Conservation (phyloP, 2,797 vertebrate species). For the Gambelia wislizenii region DNA sequence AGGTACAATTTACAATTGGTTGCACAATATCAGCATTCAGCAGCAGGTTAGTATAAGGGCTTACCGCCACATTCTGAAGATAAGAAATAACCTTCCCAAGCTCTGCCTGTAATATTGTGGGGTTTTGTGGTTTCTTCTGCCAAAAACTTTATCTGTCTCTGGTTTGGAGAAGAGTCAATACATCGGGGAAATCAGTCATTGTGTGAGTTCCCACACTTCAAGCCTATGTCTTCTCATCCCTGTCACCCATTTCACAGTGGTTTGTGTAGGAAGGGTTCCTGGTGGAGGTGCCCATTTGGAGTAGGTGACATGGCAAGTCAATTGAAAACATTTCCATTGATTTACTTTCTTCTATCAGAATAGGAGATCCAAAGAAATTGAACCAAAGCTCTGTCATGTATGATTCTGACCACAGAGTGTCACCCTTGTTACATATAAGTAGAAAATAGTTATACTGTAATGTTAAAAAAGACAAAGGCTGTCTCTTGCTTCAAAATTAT, state of each 20-base stretch:
- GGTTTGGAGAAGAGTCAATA: not conserved
- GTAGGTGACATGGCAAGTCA: not conserved
- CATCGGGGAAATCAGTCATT: not conserved
- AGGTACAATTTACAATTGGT: too few relatives aligned
- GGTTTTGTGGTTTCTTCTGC: too few relatives aligned
- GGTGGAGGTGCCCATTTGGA: not conserved
- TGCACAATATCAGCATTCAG: too few relatives aligned
- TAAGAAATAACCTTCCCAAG: not conserved
- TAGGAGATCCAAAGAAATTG: not conserved
- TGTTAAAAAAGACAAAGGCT: not conserved
- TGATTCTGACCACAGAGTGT: slow-evolving; percentile 28
- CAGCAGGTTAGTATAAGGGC: too few relatives aligned
- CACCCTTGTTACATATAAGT: not conserved
- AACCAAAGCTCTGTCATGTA: not conserved
- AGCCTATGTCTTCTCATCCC: not conserved
- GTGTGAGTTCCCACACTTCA: not conserved
- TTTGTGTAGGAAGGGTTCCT: not conserved
- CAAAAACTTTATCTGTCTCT: not conserved
- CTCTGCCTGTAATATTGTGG: not conserved
- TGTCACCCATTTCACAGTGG: not conserved
- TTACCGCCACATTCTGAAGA: too few relatives aligned
- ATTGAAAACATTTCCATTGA: not conserved
- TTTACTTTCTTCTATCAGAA: not conserved
- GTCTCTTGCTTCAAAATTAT: too few relatives aligned
- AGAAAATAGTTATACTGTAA: not conserved